Evolutionary conservation across 2,888 invertebrate species (phyloP).

Genomic region (Mesorhabditis sp.): DNA sequence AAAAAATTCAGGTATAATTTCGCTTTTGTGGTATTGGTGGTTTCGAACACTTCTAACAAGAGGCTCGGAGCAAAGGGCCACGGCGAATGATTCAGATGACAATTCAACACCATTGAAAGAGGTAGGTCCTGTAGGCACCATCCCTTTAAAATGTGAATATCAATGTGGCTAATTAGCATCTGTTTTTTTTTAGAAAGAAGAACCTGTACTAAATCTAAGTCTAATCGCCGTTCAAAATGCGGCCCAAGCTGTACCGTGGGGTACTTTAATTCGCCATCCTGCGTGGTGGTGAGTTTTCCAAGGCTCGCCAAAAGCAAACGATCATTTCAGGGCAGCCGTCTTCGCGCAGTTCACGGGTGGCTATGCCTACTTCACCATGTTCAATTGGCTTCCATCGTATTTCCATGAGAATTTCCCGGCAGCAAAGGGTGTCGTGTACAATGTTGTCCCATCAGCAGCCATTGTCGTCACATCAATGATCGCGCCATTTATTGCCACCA

Average conservation of each 20-base stretch:
- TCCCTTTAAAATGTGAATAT: no score
- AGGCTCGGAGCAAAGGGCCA: neutral
- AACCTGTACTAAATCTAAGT: neutral
- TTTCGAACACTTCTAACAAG: constrained; percentile 21
- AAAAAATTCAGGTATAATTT: constrained; percentile 21
- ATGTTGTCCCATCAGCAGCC: constrained; percentile 72
- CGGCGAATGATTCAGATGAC: neutral
- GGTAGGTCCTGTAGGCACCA: no score
- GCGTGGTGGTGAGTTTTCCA: neutral
- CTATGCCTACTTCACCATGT: constrained; percentile 71
- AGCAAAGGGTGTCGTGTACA: constrained; percentile 72
- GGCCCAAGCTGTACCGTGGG: neutral
- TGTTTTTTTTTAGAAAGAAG: neutral
- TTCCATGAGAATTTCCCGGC: constrained; percentile 72
- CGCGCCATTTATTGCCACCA: constrained; percentile 68
- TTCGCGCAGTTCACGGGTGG: constrained; percentile 72
- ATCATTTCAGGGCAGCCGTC: constrained; percentile 67
- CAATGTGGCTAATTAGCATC: neutral
- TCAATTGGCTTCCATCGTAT: constrained; percentile 74
- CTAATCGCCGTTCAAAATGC: neutral
- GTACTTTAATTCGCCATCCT: neutral
- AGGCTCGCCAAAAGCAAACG: no score
- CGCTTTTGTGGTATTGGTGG: constrained; percentile 31
- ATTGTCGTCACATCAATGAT: constrained; percentile 68
- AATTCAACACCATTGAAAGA: neutral